Evolutionary conservation across 2,797 vertebrate genomes (phyloP).

Genomic region (Synaphobranchus kaupii): DNA sequence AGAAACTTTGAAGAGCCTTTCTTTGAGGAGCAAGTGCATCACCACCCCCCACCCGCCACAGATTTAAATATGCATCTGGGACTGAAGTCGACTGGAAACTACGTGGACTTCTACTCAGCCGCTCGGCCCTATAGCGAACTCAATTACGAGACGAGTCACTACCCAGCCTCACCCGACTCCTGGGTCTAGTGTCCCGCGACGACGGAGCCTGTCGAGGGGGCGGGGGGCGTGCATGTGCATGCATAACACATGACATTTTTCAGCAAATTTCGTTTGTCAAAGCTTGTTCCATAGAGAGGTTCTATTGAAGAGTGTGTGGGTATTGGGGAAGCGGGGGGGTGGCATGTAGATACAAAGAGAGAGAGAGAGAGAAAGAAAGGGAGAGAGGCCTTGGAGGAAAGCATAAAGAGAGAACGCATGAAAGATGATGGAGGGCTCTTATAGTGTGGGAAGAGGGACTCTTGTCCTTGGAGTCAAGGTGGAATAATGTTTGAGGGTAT

Average conservation of each 20-base stretch:
- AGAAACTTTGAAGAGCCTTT: constrained; percentile 86
- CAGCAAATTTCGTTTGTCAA: constrained; percentile 82
- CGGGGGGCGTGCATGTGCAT: constrained; percentile 87
- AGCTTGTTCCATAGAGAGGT: constrained; percentile 82
- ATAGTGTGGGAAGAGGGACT: constrained; percentile 55
- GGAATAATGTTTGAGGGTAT: constrained; percentile 54
- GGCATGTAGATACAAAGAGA: too few relatives aligned
- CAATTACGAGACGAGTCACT: constrained; percentile 99
- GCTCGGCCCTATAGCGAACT: constrained; percentile 98
- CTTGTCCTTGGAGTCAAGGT: constrained; percentile 62
- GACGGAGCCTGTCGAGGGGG: constrained; percentile 15
- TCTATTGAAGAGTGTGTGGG: constrained; percentile 31
- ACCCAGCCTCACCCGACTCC: constrained; percentile 96
- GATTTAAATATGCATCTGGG: constrained; percentile 99
- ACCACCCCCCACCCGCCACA: constrained; percentile 80
- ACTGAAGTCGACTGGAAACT: constrained; percentile 97
- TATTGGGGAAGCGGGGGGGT: too few relatives aligned
- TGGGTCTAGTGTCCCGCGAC: constrained; percentile 79
- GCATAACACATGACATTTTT: constrained; percentile 82
- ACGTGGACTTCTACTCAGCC: constrained; percentile 98
- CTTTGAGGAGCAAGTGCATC: constrained; percentile 88
- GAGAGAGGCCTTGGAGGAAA: constrained; percentile 60
- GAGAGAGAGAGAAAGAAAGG: background rate
- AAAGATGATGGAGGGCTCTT: constrained; percentile 62
- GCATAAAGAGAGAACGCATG: constrained; percentile 48